Evolutionary conservation across 2,113 vertebrate genomes (phyloP).

Genomic region (Nerophis lumbriciformis): DNA sequence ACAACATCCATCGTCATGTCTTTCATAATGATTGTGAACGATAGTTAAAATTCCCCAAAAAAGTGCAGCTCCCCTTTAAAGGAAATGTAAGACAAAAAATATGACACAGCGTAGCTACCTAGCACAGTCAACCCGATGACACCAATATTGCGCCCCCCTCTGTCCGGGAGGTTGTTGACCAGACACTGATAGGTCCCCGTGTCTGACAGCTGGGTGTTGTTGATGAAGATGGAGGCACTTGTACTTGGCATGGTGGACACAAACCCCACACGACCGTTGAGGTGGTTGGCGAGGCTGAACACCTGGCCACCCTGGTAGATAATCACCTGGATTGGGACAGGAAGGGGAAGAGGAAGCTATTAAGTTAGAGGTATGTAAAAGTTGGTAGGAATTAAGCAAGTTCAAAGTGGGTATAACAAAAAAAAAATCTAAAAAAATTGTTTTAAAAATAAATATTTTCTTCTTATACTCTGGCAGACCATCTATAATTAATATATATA

Average conservation of each 20-base stretch:
- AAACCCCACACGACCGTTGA: constrained; percentile 91
- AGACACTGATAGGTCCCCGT: constrained; percentile 98
- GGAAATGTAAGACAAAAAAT: not conserved
- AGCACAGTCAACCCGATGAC: constrained; percentile 94
- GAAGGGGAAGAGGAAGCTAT: not conserved
- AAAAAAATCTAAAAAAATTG: not conserved
- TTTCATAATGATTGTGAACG: too few species aligned
- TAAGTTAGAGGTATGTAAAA: not conserved
- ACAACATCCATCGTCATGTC: too few species aligned
- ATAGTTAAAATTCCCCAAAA: too few species aligned
- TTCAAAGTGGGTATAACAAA: too few species aligned
- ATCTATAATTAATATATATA: too few species aligned
- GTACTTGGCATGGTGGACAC: constrained; percentile 94
- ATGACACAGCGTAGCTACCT: constrained; percentile 67
- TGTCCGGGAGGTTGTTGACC: constrained; percentile 96
- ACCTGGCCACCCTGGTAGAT: constrained; percentile 96
- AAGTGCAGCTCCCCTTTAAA: too few species aligned
- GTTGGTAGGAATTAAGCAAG: too few species aligned
- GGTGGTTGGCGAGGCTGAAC: constrained; percentile 87
- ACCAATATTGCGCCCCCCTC: constrained; percentile 91
- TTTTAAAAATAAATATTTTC: too few species aligned
- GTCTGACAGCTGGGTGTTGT: constrained; percentile 94
- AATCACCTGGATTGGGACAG: constrained; percentile 80
- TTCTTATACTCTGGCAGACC: too few species aligned
- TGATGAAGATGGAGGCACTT: constrained; percentile 99